A percentile compares a stretch with the other conserved stretches of the same genome.
phyloP scores from a whole-genome alignment of 2,113 vertebrate genomes.

The Hyla sarda region DNA sequence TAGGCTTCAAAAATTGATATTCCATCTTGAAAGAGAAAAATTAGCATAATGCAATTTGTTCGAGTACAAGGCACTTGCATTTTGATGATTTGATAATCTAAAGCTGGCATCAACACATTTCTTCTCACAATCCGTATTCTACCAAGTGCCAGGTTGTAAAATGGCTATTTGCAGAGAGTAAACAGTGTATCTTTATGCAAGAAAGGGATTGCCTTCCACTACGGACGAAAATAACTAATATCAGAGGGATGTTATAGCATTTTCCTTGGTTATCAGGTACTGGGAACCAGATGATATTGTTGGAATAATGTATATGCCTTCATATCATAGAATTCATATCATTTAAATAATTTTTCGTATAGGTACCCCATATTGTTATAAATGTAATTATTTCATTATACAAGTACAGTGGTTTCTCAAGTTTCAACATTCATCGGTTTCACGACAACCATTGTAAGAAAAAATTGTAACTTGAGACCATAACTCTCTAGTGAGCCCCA shows the following conservation, averaged over 20 bases:
- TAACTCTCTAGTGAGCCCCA: neutral
- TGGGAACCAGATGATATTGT: neutral
- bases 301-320: neutral
- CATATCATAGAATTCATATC: neutral
- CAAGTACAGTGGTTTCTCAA: too few relatives aligned
- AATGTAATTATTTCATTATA: too few relatives aligned
- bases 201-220: conserved; percentile 20
- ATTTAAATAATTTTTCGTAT: too few relatives aligned
- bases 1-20: conserved; percentile 63
- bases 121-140: conserved; percentile 52
- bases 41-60: conserved; percentile 66
- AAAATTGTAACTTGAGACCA: too few relatives aligned
- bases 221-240: neutral
- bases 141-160: conserved; percentile 31
- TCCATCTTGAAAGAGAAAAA: conserved; percentile 62
- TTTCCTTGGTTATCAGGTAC: neutral
- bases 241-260: neutral
- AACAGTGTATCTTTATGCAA: conserved; percentile 45
- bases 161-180: conserved; percentile 39
- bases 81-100: conserved; percentile 63
- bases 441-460: too few relatives aligned
- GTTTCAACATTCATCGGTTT: too few relatives aligned
- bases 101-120: conserved; percentile 59
- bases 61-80: conserved; percentile 58
- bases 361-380: neutral